Conservation (phyloP, 2,888 invertebrate species). For the Eucera pruinosa region DNA sequence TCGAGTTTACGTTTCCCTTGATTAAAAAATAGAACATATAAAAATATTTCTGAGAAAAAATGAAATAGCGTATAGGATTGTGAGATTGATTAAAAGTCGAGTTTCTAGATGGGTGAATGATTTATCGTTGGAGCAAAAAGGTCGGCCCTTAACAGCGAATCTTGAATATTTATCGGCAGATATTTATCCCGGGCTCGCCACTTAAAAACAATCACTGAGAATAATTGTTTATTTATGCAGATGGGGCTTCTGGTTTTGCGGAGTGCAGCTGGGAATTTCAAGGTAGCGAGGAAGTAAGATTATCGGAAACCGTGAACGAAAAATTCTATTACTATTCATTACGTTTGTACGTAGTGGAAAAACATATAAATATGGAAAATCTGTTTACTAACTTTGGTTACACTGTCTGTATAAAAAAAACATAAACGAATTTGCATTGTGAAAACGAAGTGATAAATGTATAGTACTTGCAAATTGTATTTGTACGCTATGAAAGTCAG, state of each 20-base stretch:
- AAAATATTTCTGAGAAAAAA: not conserved
- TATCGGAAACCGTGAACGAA: not conserved
- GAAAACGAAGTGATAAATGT: too few relatives aligned
- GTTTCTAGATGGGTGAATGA: conserved; percentile 61
- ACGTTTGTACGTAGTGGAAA: too few relatives aligned
- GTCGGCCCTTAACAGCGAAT: conserved; percentile 10
- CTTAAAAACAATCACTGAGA: conserved; percentile 46
- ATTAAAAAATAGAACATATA: not conserved
- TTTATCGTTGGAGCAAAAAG: conserved; percentile 56
- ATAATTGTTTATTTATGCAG: conserved; percentile 61
- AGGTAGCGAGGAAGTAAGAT: conserved; percentile 3
- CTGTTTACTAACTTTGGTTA: too few relatives aligned
- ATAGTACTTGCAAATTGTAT: too few relatives aligned
- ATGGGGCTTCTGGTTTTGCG: conserved; percentile 2
- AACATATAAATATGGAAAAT: too few relatives aligned
- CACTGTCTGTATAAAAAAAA: too few relatives aligned
- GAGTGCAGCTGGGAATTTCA: not conserved
- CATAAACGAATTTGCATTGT: too few relatives aligned
- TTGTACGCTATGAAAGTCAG: too few relatives aligned
- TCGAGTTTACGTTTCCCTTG: too few relatives aligned
- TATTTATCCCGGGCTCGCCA: conserved; percentile 39
- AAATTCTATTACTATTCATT: too few relatives aligned
- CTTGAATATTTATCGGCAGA: conserved; percentile 58
- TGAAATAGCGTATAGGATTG: too few relatives aligned
- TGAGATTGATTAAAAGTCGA: conserved; percentile 46